These are phyloP conservation scores for Caenorhabditis angaria DNA, from an alignment of 2,888 invertebrate genomes.

Conservation along the genomic window DNA sequence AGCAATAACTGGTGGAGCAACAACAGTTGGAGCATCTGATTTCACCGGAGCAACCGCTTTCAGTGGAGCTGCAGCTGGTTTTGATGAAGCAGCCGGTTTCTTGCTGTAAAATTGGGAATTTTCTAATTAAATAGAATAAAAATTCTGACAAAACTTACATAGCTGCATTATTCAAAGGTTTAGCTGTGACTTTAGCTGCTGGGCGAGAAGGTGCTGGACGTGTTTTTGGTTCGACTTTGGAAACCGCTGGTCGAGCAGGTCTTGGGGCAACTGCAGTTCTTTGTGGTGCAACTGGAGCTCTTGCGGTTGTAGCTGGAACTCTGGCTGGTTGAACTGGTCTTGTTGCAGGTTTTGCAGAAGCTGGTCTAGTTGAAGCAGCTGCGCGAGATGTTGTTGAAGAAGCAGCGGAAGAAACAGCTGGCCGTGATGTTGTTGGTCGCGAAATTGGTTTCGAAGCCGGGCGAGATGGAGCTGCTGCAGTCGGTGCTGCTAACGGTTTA, in stretches of 20 bases:
- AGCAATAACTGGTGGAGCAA: constrained; percentile 6
- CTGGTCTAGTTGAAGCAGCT: background rate
- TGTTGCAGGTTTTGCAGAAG: background rate
- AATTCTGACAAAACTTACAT: too few species aligned
- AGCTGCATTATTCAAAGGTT: too few species aligned
- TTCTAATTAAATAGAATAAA: too few species aligned
- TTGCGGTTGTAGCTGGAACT: too few species aligned
- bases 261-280: too few species aligned
- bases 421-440: background rate
- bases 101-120: too few species aligned
- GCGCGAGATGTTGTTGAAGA: background rate
- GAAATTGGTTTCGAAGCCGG: background rate
- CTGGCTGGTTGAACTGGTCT: constrained; percentile 4
- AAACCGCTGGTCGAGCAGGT: too few species aligned
- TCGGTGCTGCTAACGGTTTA: too few species aligned
- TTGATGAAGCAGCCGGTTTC: constrained; percentile 27
- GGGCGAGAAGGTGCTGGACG: too few species aligned
- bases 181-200: too few species aligned
- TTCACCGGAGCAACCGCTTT: constrained; percentile 10
- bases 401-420: background rate
- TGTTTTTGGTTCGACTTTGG: too few species aligned
- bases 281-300: too few species aligned
- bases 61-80: constrained; percentile 16
- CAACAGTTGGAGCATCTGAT: background rate
- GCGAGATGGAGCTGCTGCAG: background rate